Percentiles rank a stretch among this genome's conserved stretches.
Conservation (phyloP, 2,888 invertebrate genomes). For the Chelonus formosanus region DNA sequence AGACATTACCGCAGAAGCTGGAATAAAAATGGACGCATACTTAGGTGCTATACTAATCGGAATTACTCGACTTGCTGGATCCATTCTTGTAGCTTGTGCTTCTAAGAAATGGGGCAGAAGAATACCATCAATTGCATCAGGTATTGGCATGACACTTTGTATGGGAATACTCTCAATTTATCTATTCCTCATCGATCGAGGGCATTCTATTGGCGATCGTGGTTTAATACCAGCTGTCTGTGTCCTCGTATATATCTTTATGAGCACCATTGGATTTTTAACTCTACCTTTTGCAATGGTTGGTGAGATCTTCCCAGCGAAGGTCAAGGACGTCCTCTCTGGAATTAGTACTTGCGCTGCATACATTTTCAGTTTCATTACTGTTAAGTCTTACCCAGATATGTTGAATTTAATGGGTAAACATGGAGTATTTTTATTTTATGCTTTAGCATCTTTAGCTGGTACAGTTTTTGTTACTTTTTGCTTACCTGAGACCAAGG, state of each 20-base stretch:
- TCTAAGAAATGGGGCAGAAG: slow-evolving; percentile 70
- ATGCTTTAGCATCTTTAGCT: slow-evolving; percentile 63
- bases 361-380: slow-evolving; percentile 68
- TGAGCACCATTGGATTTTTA: slow-evolving; percentile 68
- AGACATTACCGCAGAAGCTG: slow-evolving; percentile 66
- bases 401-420: slow-evolving; percentile 63
- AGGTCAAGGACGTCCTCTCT: slow-evolving; percentile 67
- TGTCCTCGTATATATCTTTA: slow-evolving; percentile 67
- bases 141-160: slow-evolving; percentile 68
- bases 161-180: slow-evolving; percentile 67
- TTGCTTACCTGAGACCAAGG: slow-evolving; percentile 68
- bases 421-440: slow-evolving; percentile 67
- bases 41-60: slow-evolving; percentile 68
- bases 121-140: slow-evolving; percentile 70
- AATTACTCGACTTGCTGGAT: slow-evolving; percentile 64
- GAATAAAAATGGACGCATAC: slow-evolving; percentile 65
- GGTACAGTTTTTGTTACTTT: slow-evolving; percentile 67
- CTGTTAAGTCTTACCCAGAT: slow-evolving; percentile 67
- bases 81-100: slow-evolving; percentile 63
- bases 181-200: slow-evolving; percentile 55
- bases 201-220: slow-evolving; percentile 47
- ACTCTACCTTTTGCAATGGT: slow-evolving; percentile 70
- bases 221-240: slow-evolving; percentile 64
- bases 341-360: slow-evolving; percentile 66
- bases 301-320: slow-evolving; percentile 68